These are phyloP conservation scores for Poeciliopsis turneri DNA, from an alignment of 2,797 vertebrate genomes.

Conservation along the genomic window DNA sequence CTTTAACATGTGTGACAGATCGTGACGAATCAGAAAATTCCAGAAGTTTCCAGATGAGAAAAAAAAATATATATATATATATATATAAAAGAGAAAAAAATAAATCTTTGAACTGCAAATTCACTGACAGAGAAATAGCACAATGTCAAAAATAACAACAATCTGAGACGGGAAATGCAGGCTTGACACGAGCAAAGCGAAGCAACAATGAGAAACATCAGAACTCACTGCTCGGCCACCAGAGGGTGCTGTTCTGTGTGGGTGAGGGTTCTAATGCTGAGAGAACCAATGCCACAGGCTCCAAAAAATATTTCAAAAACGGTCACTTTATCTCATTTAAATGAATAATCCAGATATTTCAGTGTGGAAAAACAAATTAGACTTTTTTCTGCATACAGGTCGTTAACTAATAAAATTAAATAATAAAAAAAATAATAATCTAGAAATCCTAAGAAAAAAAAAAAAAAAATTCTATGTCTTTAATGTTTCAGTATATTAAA, in stretches of 20 bases:
- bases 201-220: not conserved
- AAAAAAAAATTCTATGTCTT: not conserved
- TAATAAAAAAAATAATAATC: not conserved
- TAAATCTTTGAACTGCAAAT: not conserved
- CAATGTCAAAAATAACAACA: not conserved
- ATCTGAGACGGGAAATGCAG: not conserved
- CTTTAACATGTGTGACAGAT: not conserved
- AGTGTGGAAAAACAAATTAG: not conserved
- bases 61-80: too few species aligned
- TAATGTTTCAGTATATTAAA: not conserved
- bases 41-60: not conserved
- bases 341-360: not conserved
- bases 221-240: not conserved
- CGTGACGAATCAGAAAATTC: not conserved
- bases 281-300: not conserved
- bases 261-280: not conserved
- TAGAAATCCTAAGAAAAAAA: not conserved
- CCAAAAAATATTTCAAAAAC: not conserved
- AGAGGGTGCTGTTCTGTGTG: conserved; percentile 25
- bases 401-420: not conserved
- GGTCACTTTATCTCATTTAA: not conserved
- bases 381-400: not conserved
- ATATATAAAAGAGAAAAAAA: too few species aligned
- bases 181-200: not conserved
- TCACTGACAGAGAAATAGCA: not conserved